Evolutionary conservation across 2,888 invertebrate genomes (phyloP).

Genomic region (Aleiodes alternator): DNA sequence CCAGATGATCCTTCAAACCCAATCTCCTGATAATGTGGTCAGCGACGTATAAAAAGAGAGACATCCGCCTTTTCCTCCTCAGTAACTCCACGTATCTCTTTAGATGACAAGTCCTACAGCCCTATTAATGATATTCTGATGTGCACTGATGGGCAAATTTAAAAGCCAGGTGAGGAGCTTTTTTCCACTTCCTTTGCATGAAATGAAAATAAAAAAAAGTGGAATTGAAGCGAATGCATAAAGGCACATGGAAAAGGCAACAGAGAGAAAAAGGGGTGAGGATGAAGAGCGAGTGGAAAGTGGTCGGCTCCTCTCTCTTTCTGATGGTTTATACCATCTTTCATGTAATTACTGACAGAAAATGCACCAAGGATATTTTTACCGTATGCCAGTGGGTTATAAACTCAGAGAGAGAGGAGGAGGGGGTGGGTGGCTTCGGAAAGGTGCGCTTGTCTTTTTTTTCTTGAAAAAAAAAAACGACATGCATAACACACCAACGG

Average conservation of each 20-base stretch:
- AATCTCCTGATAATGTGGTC: too few species aligned
- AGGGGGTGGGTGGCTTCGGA: neutral
- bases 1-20: too few species aligned
- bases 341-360: slow-evolving; percentile 73
- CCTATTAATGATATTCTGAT: too few species aligned
- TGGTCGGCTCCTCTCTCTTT: slow-evolving; percentile 43
- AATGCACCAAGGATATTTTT: slow-evolving; percentile 67
- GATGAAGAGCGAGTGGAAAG: slow-evolving; percentile 29
- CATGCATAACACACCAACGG: slow-evolving; percentile 52
- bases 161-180: too few species aligned
- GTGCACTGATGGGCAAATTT: too few species aligned
- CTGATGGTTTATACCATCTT: slow-evolving; percentile 64
- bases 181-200: too few species aligned
- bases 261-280: slow-evolving; percentile 37
- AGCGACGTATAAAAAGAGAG: too few species aligned
- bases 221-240: slow-evolving; percentile 22
- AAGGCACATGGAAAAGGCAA: slow-evolving; percentile 42
- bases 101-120: too few species aligned
- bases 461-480: slow-evolving; percentile 63
- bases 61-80: too few species aligned
- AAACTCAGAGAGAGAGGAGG: neutral
- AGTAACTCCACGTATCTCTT: too few species aligned
- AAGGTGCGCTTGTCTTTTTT: slow-evolving; percentile 48
- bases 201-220: too few species aligned
- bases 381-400: slow-evolving; percentile 51